phyloP scores from a whole-genome alignment of 2,113 vertebrate species.

The Ellobius talpinus region DNA sequence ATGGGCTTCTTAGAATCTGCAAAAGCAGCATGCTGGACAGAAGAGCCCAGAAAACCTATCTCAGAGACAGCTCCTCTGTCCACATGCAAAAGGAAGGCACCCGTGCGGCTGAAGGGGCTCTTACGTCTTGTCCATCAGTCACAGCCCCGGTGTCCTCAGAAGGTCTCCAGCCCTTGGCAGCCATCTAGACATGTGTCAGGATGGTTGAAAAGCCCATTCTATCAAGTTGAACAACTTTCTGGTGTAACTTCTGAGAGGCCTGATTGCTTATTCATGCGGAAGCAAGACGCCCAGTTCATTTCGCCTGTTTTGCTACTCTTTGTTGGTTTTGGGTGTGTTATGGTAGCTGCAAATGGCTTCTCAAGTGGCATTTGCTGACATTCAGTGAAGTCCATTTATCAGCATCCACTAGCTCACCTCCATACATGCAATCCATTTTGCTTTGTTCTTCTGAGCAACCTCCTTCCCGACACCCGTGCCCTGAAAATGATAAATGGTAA shows the following conservation, averaged over 20 bases:
- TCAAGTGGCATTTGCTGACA: conserved; percentile 99
- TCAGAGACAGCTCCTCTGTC: not conserved
- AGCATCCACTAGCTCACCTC: conserved; percentile 95
- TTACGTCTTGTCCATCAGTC: not conserved
- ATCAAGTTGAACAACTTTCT: conserved; percentile 94
- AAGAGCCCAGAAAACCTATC: not conserved
- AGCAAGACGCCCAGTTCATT: conserved; percentile 93
- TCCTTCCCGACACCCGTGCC: conserved; percentile 92
- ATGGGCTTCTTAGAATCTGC: not conserved
- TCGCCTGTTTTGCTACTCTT: conserved; percentile 92
- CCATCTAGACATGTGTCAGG: conserved; percentile 63
- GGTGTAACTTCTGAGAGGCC: conserved; percentile 92
- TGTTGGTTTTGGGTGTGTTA: conserved; percentile 92
- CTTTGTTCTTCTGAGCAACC: conserved; percentile 93
- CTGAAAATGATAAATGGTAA: conserved; percentile 97
- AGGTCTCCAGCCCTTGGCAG: conserved; percentile 74
- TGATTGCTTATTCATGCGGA: conserved; percentile 99
- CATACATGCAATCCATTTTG: conserved; percentile 95
- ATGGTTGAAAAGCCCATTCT: conserved; percentile 87
- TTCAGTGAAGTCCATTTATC: conserved; percentile 99
- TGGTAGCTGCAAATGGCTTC: conserved; percentile 98
- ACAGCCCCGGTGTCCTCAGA: conserved; percentile 51
- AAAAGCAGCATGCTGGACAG: not conserved
- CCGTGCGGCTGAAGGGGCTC: not conserved
- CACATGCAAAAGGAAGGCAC: conserved; percentile 8